phyloP scores from a whole-genome alignment of 1,140 invertebrate species.

The Rhynchophorus ferrugineus region DNA sequence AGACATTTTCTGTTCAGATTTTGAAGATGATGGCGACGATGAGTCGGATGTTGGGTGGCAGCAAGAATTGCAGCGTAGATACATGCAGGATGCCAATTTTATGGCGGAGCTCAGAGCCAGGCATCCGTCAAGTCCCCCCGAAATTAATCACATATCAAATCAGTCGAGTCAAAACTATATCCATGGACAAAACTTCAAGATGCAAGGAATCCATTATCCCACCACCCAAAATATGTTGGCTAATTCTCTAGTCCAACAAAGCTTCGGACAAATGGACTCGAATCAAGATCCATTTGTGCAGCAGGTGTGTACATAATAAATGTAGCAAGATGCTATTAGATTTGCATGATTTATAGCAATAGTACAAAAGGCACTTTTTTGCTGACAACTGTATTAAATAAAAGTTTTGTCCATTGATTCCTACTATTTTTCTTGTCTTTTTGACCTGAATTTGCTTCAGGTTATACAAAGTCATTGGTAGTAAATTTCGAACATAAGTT shows the following conservation, averaged over 20 bases:
- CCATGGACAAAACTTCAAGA: conserved; percentile 24
- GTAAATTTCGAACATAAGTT: no score
- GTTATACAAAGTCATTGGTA: no score
- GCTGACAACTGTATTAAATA: no score
- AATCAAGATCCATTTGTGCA: conserved; percentile 32
- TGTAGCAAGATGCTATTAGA: no score
- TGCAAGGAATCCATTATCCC: conserved; percentile 23
- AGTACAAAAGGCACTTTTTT: no score
- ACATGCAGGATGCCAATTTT: conserved; percentile 58
- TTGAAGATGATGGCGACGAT: conserved; percentile 47
- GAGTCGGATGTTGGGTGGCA: conserved; percentile 53
- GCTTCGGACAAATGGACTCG: background rate
- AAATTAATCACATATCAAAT: conserved; percentile 24
- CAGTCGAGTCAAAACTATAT: conserved; percentile 25
- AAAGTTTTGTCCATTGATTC: no score
- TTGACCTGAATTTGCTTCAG: no score
- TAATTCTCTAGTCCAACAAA: conserved; percentile 4
- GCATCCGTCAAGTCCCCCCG: conserved; percentile 39
- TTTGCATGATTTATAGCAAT: background rate
- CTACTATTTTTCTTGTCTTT: no score
- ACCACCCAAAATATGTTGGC: conserved; percentile 6
- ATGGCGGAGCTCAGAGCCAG: conserved; percentile 53
- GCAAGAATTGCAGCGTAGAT: conserved; percentile 55
- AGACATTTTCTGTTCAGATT: conserved; percentile 34
- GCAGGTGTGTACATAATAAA: conserved; percentile 32